A percentile compares a stretch with the other conserved stretches of the same genome.
Conservation (phyloP, 2,113 vertebrate species). For the Pao palembangensis region DNA sequence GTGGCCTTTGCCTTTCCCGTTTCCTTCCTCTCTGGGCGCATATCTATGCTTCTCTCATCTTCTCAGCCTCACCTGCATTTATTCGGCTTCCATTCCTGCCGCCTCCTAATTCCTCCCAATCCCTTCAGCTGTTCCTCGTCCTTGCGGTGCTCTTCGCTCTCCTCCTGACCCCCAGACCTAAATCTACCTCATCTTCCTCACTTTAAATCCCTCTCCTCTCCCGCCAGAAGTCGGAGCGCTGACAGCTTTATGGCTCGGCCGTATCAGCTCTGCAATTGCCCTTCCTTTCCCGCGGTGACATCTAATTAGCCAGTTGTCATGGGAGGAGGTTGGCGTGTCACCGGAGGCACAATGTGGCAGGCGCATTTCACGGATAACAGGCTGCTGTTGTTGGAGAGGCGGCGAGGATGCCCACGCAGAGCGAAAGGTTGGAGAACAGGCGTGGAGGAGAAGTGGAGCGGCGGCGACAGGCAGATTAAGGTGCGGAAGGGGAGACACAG, state of each 20-base stretch:
- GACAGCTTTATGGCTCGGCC: slow-evolving; percentile 44
- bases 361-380: slow-evolving; percentile 49
- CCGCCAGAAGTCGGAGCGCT: slow-evolving; percentile 33
- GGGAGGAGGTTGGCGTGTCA: slow-evolving; percentile 26
- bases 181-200: slow-evolving; percentile 37
- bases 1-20: slow-evolving; percentile 42
- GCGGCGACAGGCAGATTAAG: slow-evolving; percentile 50
- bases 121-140: slow-evolving; percentile 33
- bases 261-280: slow-evolving; percentile 43
- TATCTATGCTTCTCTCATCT: slow-evolving; percentile 34
- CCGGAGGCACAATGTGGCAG: slow-evolving; percentile 11
- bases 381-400: slow-evolving; percentile 32
- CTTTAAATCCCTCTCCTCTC: slow-evolving; percentile 23
- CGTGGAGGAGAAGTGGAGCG: slow-evolving; percentile 20
- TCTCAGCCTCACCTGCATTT: slow-evolving; percentile 34
- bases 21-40: slow-evolving; percentile 22
- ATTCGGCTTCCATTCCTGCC: slow-evolving; percentile 17
- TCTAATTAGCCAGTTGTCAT: slow-evolving; percentile 63
- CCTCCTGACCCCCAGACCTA: slow-evolving; percentile 38
- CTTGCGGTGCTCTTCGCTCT: slow-evolving; percentile 23
- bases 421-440: slow-evolving; percentile 12
- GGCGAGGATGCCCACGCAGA: slow-evolving; percentile 11
- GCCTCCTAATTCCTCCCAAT: slow-evolving; percentile 33
- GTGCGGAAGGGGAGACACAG: slow-evolving; percentile 18
- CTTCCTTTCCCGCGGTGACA: slow-evolving; percentile 48